phyloP scores from a whole-genome alignment of 2,113 vertebrate genomes.

The Origma solitaria region DNA sequence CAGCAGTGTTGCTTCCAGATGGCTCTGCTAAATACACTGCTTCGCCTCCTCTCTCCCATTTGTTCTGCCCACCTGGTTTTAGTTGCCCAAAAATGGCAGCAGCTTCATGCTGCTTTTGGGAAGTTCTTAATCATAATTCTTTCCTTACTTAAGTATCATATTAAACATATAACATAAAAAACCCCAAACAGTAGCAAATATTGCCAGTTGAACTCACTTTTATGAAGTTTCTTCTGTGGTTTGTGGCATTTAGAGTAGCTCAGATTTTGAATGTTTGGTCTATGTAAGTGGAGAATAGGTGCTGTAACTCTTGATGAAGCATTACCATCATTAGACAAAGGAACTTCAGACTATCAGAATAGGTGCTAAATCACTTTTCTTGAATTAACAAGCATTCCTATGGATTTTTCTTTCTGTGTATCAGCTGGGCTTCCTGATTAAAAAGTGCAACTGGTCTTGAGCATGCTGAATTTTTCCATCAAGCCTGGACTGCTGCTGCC shows the following conservation, averaged over 20 bases:
- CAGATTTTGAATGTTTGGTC: not conserved
- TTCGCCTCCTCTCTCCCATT: not conserved
- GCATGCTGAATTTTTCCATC: not conserved
- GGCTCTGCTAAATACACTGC: not conserved
- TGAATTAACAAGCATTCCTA: not conserved
- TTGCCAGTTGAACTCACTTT: not conserved
- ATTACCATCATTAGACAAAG: not conserved
- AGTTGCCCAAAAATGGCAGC: not conserved
- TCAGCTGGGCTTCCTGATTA: not conserved
- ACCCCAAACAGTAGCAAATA: not conserved
- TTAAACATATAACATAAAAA: not conserved
- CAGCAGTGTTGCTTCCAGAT: not conserved
- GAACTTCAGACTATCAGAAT: not conserved
- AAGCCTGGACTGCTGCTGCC: not conserved
- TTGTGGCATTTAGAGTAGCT: not conserved
- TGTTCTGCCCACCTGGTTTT: not conserved
- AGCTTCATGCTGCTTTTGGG: not conserved
- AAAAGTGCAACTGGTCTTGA: not conserved
- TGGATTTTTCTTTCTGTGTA: not conserved
- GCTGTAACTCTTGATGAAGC: not conserved
- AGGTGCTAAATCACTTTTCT: not conserved
- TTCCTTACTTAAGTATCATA: not conserved
- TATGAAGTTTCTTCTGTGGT: not conserved
- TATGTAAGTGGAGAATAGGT: fast-evolving
- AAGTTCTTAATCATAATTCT: not conserved